Evolutionary conservation across 2,797 vertebrate genomes (phyloP), one percentile per base, ranked within the genome.

Genomic region (Allobates femoralis): DNA sequence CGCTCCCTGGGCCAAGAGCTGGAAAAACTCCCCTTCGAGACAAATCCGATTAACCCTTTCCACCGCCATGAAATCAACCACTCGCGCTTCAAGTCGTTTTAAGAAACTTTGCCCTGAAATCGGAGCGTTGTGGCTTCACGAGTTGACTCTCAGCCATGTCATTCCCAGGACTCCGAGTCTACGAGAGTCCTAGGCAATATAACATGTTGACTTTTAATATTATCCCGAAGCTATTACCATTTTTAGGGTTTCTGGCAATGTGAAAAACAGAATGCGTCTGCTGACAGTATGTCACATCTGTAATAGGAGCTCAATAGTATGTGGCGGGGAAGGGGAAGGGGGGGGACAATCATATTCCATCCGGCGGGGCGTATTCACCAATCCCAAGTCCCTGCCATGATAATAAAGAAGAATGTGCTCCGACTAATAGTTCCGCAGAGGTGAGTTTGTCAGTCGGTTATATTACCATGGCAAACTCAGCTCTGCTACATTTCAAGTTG

Each of bases 201-300:
- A 78, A 83, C 73, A 82, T 71, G 51, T 50, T 32, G 62, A 78
- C 79, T 83, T 87, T 83, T 83, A 83, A 66, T 87, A 60, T 30
- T 55, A 82, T 83, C 80, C 73, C 34, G 26, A 69, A 58, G 73
- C n/a, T 75, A 77, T 81, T 82, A 55, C 21, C 11, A 19, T 71
- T 81, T 53, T 32, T 41, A 11, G 55, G 74, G 53, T 74, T 80
- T 79, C 12, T 81, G 66, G 60, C 77, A 73, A 60, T 85, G 41
- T 21, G 58, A 86, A 81, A 86, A 86, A 81, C 51, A 80, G n/a
- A 78, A 21, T 37, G n/a, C 3, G 18, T 26, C 74, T 21, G 76
- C 77, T 62, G 26, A 30, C 64, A 51, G 46, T 64, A 64, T 75
- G 78, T 66, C 69, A 74, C 28, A 12, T 16, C 19, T 51, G 78